Evolutionary conservation across 2,113 vertebrate species (phyloP), one percentile per base, ranked within the genome.

Genomic region (Hassar affinis): DNA sequence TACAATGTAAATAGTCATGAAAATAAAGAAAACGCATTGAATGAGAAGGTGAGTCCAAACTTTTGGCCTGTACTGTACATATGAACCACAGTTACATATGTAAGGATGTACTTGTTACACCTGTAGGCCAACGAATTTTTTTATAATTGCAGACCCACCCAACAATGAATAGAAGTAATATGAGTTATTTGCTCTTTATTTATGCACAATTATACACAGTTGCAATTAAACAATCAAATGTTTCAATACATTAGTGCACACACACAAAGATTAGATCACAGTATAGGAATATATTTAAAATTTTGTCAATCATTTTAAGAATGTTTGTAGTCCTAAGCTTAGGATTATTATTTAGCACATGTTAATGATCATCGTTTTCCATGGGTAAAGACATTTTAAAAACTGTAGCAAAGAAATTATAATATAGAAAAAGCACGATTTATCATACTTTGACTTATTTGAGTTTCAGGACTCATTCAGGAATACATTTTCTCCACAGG

Each of bases 191-290:
- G 33, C 42, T 84, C 30, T 84, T 84, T 84, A 84, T 84, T 84
- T 76, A 59, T 83, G 56, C 77, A 84, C 78, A 79, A 61, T 62
- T 61, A 84, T 72, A 79, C 83, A 79, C 14, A 74, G 66, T 69
- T 71, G 78, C 79, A 84, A 79, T 42, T 69, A 72, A 84, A 59
- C 47, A 59, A 62, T 80, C 42, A 84, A 84, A 79, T 22, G 33
- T 79, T 71, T 84, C 54, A 61, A 71, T 61, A 84, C 83, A 78
- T 79, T 47, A 79, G 54, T 71, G 56, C 83, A 61, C 77, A 79
- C 83, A 64, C 71, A 75, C 71, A 61, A 20, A 71, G 75, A 68
- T 78, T 64, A 35, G 42, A 64, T 72, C 77, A 84, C 83, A 84
- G 83, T 80, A 74, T 47, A 72, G 42, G 45, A 72, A 51, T 52